Percentiles rank a stretch among this genome's conserved stretches.
Evolutionary conservation across 2,797 vertebrate species (phyloP).

Genomic region (Lepus townsendii): DNA sequence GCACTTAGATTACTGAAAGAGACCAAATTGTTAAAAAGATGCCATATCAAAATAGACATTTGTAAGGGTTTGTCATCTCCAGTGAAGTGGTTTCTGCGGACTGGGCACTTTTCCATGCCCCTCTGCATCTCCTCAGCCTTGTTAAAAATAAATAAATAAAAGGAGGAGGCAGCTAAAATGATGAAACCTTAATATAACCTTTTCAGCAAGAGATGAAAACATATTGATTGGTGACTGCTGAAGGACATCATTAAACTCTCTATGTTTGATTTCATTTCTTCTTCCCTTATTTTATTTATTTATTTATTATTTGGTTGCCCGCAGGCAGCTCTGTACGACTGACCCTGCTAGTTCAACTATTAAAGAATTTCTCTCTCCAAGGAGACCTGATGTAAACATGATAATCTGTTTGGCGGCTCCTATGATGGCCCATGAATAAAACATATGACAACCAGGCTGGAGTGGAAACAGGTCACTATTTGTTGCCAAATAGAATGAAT

Average conservation of each 20-base stretch:
- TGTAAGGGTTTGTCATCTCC: slow-evolving; percentile 80
- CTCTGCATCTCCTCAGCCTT: slow-evolving; percentile 83
- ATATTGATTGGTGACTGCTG: slow-evolving; percentile 91
- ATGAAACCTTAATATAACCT: slow-evolving; percentile 87
- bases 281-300: slow-evolving; percentile 76
- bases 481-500: slow-evolving; percentile 91
- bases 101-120: slow-evolving; percentile 58
- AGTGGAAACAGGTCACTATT: slow-evolving; percentile 92
- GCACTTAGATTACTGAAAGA: slow-evolving; percentile 75
- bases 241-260: slow-evolving; percentile 86
- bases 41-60: slow-evolving; percentile 73
- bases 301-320: slow-evolving; percentile 87
- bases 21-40: slow-evolving; percentile 81
- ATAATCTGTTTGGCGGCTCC: slow-evolving; percentile 94
- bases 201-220: slow-evolving; percentile 88
- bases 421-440: slow-evolving; percentile 94
- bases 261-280: slow-evolving; percentile 87
- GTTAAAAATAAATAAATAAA: slow-evolving; percentile 71
- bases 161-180: slow-evolving; percentile 79
- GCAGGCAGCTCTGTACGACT: slow-evolving; percentile 85
- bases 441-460: slow-evolving; percentile 92
- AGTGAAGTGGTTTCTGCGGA: slow-evolving; percentile 78
- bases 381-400: slow-evolving; percentile 94
- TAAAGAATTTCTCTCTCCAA: slow-evolving; percentile 95
- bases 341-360: slow-evolving; percentile 92